These are phyloP conservation scores for Myotis planiceps DNA, from an alignment of 2,797 vertebrate genomes.

Conservation along the genomic window DNA sequence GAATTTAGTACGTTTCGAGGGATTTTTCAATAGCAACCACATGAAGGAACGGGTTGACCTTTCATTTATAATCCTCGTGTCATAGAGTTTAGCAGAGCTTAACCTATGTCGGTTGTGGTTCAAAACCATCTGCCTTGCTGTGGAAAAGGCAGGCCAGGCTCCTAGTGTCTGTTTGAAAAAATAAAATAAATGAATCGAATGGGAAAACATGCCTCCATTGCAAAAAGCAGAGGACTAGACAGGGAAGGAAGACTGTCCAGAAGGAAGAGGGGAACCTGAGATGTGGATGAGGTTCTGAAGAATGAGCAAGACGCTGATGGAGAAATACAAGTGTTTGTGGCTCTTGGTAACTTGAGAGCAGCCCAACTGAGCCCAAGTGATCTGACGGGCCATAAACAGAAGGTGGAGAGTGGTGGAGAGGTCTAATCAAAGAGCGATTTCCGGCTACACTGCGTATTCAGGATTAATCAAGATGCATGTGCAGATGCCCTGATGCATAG, in stretches of 20 bases:
- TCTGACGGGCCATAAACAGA: background rate
- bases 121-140: slow-evolving; percentile 33
- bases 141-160: slow-evolving; percentile 45
- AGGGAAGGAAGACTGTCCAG: background rate
- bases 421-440: background rate
- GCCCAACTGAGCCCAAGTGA: background rate
- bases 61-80: slow-evolving; percentile 75
- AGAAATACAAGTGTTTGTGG: background rate
- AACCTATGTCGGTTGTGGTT: slow-evolving; percentile 49
- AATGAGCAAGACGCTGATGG: background rate
- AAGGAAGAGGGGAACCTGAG: background rate
- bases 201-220: background rate
- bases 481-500: background rate
- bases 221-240: background rate
- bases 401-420: background rate
- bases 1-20: slow-evolving; percentile 34
- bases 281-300: background rate
- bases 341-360: background rate
- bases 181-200: background rate
- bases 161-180: slow-evolving; percentile 1
- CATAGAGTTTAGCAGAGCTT: slow-evolving; percentile 67
- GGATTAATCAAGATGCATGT: background rate
- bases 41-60: slow-evolving; percentile 68
- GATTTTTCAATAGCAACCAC: slow-evolving; percentile 21
- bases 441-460: background rate